Conservation (phyloP, 2,797 vertebrate genomes). For the Anisognathus igniventris region DNA sequence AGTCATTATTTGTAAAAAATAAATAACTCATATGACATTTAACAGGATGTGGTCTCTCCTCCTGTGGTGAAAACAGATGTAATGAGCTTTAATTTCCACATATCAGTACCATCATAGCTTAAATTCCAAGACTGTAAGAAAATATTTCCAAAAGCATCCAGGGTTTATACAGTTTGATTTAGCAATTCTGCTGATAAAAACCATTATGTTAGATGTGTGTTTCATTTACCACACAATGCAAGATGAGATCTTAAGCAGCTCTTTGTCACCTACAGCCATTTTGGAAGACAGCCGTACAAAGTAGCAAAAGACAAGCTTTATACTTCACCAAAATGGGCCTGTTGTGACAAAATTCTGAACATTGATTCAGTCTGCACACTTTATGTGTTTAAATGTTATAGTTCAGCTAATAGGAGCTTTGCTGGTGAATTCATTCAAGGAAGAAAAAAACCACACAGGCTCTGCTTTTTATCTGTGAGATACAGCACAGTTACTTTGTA, state of each 20-base stretch:
- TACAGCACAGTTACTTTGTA: not conserved
- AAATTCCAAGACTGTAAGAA: constrained; percentile 15
- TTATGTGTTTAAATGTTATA: not conserved
- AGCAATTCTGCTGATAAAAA: not conserved
- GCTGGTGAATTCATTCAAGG: not conserved
- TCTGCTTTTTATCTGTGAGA: not conserved
- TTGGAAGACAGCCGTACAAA: not conserved
- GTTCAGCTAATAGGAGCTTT: not conserved
- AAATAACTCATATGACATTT: constrained; percentile 41
- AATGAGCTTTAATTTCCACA: constrained; percentile 40
- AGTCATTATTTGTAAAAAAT: constrained; percentile 13
- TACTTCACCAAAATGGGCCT: not conserved
- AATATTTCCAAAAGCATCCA: not conserved
- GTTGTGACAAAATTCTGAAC: not conserved
- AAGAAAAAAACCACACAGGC: not conserved
- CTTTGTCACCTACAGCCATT: not conserved
- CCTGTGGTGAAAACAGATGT: not conserved
- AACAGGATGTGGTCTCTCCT: constrained; percentile 49
- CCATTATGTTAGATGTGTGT: not conserved
- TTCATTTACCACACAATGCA: not conserved
- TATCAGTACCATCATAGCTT: not conserved
- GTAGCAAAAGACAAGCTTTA: not conserved
- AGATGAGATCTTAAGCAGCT: not conserved
- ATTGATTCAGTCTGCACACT: not conserved
- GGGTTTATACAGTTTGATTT: not conserved